These are phyloP conservation scores for Phalacrocorax aristotelis DNA, from an alignment of 2,113 vertebrate species.

Conservation along the genomic window DNA sequence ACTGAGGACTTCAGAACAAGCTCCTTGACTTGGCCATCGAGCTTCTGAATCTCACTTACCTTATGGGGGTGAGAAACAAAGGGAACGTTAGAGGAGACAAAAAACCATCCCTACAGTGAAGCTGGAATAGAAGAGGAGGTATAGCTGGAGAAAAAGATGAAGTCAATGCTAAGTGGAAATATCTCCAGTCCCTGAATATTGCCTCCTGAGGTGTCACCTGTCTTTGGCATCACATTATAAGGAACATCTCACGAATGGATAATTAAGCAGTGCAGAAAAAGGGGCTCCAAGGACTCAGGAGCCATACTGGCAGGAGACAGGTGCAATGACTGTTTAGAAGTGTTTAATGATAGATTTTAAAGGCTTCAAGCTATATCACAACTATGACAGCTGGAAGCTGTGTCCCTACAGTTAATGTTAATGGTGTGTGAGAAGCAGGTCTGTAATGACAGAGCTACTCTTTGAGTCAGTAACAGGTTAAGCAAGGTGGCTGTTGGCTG, in stretches of 20 bases:
- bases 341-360: not conserved
- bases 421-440: not conserved
- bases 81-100: not conserved
- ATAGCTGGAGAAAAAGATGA: not conserved
- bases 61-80: conserved; percentile 7
- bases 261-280: not conserved
- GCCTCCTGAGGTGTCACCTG: not conserved
- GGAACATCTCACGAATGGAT: not conserved
- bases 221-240: not conserved
- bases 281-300: not conserved
- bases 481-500: not conserved
- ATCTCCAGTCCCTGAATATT: not conserved
- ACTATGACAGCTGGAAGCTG: not conserved
- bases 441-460: not conserved
- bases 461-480: not conserved
- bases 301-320: not conserved
- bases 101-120: not conserved
- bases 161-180: not conserved
- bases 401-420: not conserved
- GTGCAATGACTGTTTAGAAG: not conserved
- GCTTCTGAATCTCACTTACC: conserved; percentile 94
- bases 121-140: not conserved
- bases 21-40: conserved; percentile 93
- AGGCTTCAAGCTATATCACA: not conserved
- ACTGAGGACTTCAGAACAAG: conserved; percentile 89